Base-by-base conservation (phyloP, 2,888 invertebrate genomes). In the Nebria salina region DNA sequence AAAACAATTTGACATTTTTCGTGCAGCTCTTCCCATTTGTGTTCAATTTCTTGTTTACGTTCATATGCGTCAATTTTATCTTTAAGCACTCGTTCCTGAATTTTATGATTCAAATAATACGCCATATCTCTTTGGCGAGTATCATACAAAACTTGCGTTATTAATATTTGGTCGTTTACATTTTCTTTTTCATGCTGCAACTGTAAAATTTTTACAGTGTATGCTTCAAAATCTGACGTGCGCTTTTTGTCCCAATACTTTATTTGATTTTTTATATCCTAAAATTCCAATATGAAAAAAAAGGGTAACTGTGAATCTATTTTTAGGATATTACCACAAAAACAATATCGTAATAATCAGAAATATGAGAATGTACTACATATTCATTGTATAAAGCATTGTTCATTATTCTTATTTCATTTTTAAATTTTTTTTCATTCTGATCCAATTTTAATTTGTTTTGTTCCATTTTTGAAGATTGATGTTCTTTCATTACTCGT, bases 181-280 rank as follows among this genome's bases (percentile, higher is more conserved):
- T 83, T 83, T 25, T 87, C 87, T 72, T 85, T 82, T 11, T 84
- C 83, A 26, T 83, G 82, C 81, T 84, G 85, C 11, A 87, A 65
- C 20, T 84, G 82, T 1, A 85, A 77, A 26, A 87, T 84, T 77
- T 86, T 85, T 0, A 82, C 81, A 41, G 87, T 87, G 26, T 83
- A 82, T 15, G 79, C 75, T 76, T 88, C 87, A 0, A 84, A 82
- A 78, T 88, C 87, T 20, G 83, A 83, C 41, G 87, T 87, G 76
- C 87, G 88, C n/a, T 83, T 82, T 72, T 86, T 85, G 85, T 86
- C 86, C 87, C 87, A 88, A 72, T 85, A 84, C 9, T 86, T 83
- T 9, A 87, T 87, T 34, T 85, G 85, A 3, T 85, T 85, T 41
- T 84, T 25, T 72, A 84, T 82, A 77, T 88, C 87, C 85, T 87